Evolutionary conservation across 2,797 vertebrate species (phyloP).

Genomic region (Sandelia bainsii): DNA sequence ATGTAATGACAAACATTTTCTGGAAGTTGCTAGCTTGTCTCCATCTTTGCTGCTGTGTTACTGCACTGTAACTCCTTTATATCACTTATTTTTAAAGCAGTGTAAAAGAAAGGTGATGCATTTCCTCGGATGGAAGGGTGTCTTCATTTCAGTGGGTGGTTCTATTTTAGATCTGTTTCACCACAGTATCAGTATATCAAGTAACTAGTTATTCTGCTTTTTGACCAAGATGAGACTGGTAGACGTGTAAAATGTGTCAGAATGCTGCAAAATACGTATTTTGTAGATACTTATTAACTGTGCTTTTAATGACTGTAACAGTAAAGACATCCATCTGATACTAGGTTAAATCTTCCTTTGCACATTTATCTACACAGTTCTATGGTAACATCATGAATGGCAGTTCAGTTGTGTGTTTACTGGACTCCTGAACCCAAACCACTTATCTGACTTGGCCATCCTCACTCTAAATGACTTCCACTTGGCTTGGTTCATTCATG

Average conservation of each 20-base stretch:
- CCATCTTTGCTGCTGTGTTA: background rate
- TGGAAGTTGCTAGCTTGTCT: background rate
- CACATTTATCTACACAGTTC: background rate
- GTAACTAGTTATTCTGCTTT: background rate
- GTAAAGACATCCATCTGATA: background rate
- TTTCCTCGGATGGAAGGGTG: background rate
- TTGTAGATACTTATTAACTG: background rate
- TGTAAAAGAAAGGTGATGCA: background rate
- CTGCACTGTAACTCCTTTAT: background rate
- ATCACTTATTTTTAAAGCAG: background rate
- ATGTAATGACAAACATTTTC: background rate
- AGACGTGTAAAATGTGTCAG: background rate
- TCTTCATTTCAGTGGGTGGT: background rate
- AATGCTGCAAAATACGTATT: too few relatives aligned
- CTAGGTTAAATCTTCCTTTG: background rate
- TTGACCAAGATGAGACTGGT: background rate
- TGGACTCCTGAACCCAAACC: conserved; percentile 32
- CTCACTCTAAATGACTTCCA: conserved; percentile 62
- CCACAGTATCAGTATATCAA: background rate
- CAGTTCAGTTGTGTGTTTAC: conserved; percentile 27
- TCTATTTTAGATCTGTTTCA: background rate
- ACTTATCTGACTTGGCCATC: conserved; percentile 60
- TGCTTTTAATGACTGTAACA: background rate
- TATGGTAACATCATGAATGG: conserved; percentile 26
- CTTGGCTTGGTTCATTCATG: conserved; percentile 54